These are phyloP conservation scores for Crossaster papposus DNA, from an alignment of 53 echinoderm and acorn worm species.

Conservation along the genomic window DNA sequence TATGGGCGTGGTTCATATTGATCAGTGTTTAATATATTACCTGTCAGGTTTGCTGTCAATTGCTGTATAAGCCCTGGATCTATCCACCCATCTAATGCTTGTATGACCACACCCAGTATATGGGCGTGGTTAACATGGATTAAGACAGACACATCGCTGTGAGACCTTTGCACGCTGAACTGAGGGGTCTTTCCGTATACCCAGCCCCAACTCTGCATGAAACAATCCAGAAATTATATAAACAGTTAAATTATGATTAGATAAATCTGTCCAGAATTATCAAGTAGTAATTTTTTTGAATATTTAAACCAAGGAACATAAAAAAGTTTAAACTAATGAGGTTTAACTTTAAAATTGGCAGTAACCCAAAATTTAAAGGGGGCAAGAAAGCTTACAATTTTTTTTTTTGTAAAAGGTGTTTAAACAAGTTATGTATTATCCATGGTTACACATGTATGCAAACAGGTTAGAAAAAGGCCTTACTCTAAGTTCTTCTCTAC, in stretches of 20 bases:
- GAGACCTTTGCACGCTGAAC: conserved; percentile 71
- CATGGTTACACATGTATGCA: too few relatives aligned
- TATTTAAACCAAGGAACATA: too few relatives aligned
- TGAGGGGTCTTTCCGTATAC: conserved; percentile 86
- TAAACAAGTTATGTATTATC: too few relatives aligned
- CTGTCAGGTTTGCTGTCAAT: conserved; percentile 69
- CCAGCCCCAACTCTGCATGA: conserved; percentile 80
- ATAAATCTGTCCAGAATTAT: too few relatives aligned
- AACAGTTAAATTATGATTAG: too few relatives aligned
- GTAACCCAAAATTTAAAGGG: too few relatives aligned
- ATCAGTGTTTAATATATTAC: conserved; percentile 32
- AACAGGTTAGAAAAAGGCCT: neutral
- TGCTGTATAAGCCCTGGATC: conserved; percentile 65
- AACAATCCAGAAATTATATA: too few relatives aligned
- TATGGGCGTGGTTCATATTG: neutral
- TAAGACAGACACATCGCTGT: conserved; percentile 63
- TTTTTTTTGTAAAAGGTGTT: too few relatives aligned
- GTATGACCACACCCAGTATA: conserved; percentile 78
- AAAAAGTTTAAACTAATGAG: too few relatives aligned
- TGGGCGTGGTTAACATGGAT: conserved; percentile 75
- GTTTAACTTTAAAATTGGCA: too few relatives aligned
- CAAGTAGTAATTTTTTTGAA: too few relatives aligned
- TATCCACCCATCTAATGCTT: conserved; percentile 61
- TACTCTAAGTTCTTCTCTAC: conserved; percentile 73
- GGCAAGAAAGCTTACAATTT: too few relatives aligned